Base-by-base conservation (phyloP, 2,888 invertebrate species). In the Caenorhabditis virilis region DNA sequence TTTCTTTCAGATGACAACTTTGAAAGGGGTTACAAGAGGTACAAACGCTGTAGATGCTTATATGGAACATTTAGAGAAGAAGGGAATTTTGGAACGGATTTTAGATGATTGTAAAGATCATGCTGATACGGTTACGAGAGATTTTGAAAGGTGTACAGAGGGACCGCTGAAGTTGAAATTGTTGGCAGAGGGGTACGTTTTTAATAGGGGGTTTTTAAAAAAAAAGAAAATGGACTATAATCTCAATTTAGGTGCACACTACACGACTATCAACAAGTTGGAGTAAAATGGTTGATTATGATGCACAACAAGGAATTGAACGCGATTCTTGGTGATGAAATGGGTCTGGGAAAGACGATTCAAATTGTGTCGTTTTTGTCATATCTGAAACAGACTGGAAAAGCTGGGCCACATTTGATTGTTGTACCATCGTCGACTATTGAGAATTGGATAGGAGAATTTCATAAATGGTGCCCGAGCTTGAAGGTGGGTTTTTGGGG, bases 341-440 rank as follows among this genome's bases (percentile, higher is more conserved):
- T 97, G 95, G 93, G 93, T 0, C 86, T 94, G 2, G 93, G 93
- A 4, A 94, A 94, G 86, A 94, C 94, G 0, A 89, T 94, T 68
- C 93, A 94, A 84, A 90, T 93, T n/a, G 92, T 94, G 69, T 89
- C 93, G 0, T 93, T 93, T 85, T 87, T 94, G 0, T 91, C 93
- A 0, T 91, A 94, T 83, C 86, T 95, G 16, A 90, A 92, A 84
- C 91, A 94, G 83, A 88, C 89, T 0, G 89, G 57, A 15, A 66
- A 69, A 16, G 38, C 52, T 2, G 91, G 90, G 13, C 92, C 93
- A 0, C 94, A 95, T 86, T 86, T 97, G 52, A 89, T 97, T 72
- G 91, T 97, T 3, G 95, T 95, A n/a, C 95, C 95, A 1, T 91
- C 95, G 30, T 95, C 95, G 6, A 95, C 95, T 0, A 87, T 95